Evolutionary conservation across 2,797 vertebrate genomes (phyloP), one percentile per base, ranked within the genome.

Genomic region (Sparidentex hasta): DNA sequence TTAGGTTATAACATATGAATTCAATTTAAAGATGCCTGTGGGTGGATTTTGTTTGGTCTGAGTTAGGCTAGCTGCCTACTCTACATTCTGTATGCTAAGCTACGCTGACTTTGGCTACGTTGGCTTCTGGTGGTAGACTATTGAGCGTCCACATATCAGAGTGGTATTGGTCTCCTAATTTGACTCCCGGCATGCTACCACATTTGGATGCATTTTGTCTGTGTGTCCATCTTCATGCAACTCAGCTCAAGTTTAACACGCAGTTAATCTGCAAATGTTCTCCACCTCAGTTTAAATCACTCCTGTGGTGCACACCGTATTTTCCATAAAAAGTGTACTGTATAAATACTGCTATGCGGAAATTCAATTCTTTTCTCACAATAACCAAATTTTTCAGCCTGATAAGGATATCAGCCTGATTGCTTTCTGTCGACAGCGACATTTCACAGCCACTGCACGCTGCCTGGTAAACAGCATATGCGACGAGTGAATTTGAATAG

Each of bases 401-500:
- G 8, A 61, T 29, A 17, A 38, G 17, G 47, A 51, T 17, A 57
- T 71, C 47, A 72, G n/a, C n/a, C n/a, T n/a, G n/a, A n/a, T 38
- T 12, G 25, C 7, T 61, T 51, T 50, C 33, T 62, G 38, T 43
- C 78, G 18, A 46, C 47, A 61, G 11, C 11, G 13, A 48, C 55
- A 27, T 8, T 20, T 11, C 17, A 8, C 55, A 43, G 38, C n/a
- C 27, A 27, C 56, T 9, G 25, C 46, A 38, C 13, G 44, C 43
- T 54, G 46, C 33, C n/a, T 55, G 51, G 21, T 51, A 25, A 78
- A 79, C 33, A 65, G n/a, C 38, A 47, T 68, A 58, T 47, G 47
- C 23, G 63, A 48, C 65, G 59, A 74, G n/a, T 44, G 62, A 64
- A 61, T 66, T 61, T 85, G 33, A 82, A 78, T 61, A 27, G 56